These are phyloP conservation scores for Gila robusta DNA, from an alignment of 2,797 vertebrate genomes.

Conservation along the genomic window DNA sequence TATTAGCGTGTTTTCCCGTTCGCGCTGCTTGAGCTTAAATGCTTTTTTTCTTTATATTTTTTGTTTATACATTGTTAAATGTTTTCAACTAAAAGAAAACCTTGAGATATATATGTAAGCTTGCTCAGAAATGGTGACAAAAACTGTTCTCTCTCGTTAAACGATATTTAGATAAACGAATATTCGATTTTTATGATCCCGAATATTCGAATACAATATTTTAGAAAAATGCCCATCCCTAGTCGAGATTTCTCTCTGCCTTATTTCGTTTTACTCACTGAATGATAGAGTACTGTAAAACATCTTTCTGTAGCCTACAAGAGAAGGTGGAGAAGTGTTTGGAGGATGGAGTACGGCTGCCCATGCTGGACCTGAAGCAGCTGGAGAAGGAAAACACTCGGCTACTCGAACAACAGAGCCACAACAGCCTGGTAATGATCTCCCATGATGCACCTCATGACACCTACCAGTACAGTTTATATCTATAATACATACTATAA, in stretches of 20 bases:
- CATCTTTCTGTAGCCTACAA: constrained; percentile 81
- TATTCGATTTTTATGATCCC: too few species aligned
- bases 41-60: too few species aligned
- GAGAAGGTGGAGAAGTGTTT: constrained; percentile 95
- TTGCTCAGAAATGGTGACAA: too few species aligned
- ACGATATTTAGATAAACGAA: too few species aligned
- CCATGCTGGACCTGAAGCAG: constrained; percentile 90
- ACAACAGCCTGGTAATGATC: constrained; percentile 82
- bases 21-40: too few species aligned
- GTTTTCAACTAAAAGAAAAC: too few species aligned
- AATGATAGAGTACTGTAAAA: constrained; percentile 21
- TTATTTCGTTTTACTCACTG: neutral
- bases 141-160: too few species aligned
- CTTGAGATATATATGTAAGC: too few species aligned
- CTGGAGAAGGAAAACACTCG: constrained; percentile 88
- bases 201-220: too few species aligned
- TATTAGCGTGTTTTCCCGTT: too few species aligned
- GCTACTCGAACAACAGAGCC: constrained; percentile 85
- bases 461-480: neutral
- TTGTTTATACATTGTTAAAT: too few species aligned
- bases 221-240: too few species aligned
- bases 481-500: neutral
- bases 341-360: constrained; percentile 91
- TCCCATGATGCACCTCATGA: neutral
- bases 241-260: neutral